Evolutionary conservation across 2,888 invertebrate species (phyloP), one percentile per base, ranked within the genome.

Genomic region (Chrysotoxum bicinctum): DNA sequence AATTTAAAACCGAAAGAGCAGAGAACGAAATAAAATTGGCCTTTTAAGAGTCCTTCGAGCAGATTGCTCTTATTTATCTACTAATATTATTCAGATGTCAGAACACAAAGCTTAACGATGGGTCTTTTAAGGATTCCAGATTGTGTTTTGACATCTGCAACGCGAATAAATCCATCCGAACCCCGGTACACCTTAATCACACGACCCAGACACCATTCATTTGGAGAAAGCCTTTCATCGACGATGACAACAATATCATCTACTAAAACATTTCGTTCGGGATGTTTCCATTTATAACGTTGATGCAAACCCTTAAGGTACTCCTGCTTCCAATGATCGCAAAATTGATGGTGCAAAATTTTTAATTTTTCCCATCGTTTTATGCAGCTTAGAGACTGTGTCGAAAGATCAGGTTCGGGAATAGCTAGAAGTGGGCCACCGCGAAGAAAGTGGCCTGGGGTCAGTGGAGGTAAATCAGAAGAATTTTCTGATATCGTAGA

Each of bases 321-420:
- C 8, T 60, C 60, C 10, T 40, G 43, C 7, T 60, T 60, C 60
- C 60, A 60, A 21, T 37, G 43, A 14, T 7, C 60, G 26, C 60
- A 40, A 19, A 37, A 14, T 26, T 60, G 26, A 12, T 60, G 43
- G n/a, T 40, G 43, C 14, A 60, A n/a, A n/a, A 26, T 14, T 19
- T 60, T 60, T 4, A 60, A 9, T 7, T 62, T 43, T 43, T 62
- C 62, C 62, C 62, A 62, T 16, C 43, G 37, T 10, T 37, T 19
- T 37, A 40, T 14, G 12, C 6, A 37, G 7, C 62, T 62, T 23
- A 62, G 4, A 23, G 26, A 45, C 16, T 62, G 14, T 3, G n/a
- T 12, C 14, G 4, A 26, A 9, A 64, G 43, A 7, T 64, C 48
- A 21, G 64, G 30, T 48, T 64, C 60, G 12, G 60, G 40, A 12